A percentile compares a stretch with the other conserved stretches of the same genome.
Conservation (phyloP, 2,797 vertebrate genomes). For the Peromyscus nudipes region DNA sequence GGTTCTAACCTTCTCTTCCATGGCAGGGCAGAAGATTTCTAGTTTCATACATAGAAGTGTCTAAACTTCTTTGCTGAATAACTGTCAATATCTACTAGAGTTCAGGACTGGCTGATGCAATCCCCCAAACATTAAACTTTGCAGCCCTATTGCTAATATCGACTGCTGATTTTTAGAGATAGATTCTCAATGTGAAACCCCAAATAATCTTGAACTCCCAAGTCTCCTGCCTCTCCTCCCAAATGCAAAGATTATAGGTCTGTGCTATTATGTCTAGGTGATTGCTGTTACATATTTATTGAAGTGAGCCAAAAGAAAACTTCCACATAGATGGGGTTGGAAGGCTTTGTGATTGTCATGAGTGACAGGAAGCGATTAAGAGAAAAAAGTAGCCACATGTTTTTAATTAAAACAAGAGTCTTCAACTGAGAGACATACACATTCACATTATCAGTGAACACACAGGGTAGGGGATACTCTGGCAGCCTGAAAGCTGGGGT, state of each 20-base stretch:
- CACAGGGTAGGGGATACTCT: not conserved
- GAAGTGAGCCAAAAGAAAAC: not conserved
- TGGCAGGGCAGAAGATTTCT: not conserved
- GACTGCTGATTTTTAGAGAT: not conserved
- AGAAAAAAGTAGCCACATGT: not conserved
- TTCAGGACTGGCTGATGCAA: not conserved
- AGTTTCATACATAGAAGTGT: not conserved
- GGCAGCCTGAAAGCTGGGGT: not conserved
- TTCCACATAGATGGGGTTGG: not conserved
- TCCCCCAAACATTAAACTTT: not conserved
- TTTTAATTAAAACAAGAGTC: not conserved
- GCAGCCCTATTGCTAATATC: not conserved
- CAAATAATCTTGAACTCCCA: not conserved
- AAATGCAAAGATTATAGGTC: not conserved
- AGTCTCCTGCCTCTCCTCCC: not conserved
- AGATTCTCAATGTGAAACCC: not conserved
- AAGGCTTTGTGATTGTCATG: not conserved
- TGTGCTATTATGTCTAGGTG: not conserved
- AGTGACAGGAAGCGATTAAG: not conserved
- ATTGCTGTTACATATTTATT: not conserved
- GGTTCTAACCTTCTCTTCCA: not conserved
- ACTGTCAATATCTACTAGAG: not conserved
- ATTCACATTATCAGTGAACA: not conserved
- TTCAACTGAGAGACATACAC: not conserved
- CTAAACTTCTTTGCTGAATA: not conserved